Percentiles rank a stretch among this genome's conserved stretches.
Evolutionary conservation across 1,140 invertebrate genomes (phyloP).

Genomic region (Vanessa atalanta): DNA sequence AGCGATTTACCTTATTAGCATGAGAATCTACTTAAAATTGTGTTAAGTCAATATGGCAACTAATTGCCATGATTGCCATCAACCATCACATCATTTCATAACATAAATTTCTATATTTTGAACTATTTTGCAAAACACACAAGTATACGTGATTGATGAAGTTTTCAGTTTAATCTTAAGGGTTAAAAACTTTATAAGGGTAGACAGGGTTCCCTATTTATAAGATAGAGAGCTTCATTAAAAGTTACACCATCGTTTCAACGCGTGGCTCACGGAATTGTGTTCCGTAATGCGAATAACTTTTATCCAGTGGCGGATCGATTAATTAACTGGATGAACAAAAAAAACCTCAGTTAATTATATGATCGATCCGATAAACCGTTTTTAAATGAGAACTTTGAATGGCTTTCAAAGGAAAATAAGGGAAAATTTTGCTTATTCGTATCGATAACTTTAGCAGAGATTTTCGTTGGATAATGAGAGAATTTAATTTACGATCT

Average conservation of each 20-base stretch:
- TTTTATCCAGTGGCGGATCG: slow-evolving; percentile 37
- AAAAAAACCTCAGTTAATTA: slow-evolving; percentile 23
- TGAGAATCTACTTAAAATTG: slow-evolving; percentile 9
- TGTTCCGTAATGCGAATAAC: slow-evolving; percentile 45
- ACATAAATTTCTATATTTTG: neutral
- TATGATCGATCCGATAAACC: slow-evolving; percentile 17
- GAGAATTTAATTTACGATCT: too few species aligned
- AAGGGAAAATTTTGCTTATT: neutral
- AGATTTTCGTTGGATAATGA: neutral
- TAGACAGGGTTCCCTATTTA: slow-evolving; percentile 9
- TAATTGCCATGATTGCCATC: neutral
- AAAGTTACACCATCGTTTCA: slow-evolving; percentile 46
- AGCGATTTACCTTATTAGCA: slow-evolving; percentile 9
- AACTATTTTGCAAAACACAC: neutral
- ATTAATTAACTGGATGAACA: slow-evolving; percentile 47
- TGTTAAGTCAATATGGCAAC: neutral
- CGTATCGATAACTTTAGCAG: neutral
- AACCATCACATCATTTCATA: too few species aligned
- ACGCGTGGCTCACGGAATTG: slow-evolving; percentile 33
- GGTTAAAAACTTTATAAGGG: slow-evolving; percentile 14
- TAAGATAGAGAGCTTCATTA: slow-evolving; percentile 46
- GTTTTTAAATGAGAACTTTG: slow-evolving; percentile 16
- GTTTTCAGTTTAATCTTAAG: neutral
- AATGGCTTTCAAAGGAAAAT: slow-evolving; percentile 7
- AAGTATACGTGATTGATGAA: neutral